A percentile compares a stretch with the other conserved stretches of the same genome.
Evolutionary conservation across 2,888 invertebrate species (phyloP).

Genomic region (Athalia rosae): DNA sequence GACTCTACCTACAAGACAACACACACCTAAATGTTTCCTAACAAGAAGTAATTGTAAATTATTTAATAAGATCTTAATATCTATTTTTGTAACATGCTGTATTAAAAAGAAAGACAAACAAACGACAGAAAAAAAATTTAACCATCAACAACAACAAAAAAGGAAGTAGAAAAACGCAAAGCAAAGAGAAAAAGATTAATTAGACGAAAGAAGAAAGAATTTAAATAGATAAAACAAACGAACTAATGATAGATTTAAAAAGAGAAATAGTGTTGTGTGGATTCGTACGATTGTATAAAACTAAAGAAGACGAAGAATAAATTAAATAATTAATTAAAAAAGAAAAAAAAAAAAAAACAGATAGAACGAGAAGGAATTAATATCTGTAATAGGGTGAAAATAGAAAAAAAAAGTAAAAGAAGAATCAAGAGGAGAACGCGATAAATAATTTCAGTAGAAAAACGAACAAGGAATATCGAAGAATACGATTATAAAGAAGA

Average conservation of each 20-base stretch:
- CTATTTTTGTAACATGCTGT: constrained; percentile 40
- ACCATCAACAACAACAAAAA: background rate
- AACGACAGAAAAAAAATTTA: constrained; percentile 3
- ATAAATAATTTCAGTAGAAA: too few species aligned
- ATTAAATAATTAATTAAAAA: too few species aligned
- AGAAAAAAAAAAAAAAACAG: too few species aligned
- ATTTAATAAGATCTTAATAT: constrained; percentile 53
- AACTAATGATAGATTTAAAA: too few species aligned
- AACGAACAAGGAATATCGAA: constrained; percentile 1
- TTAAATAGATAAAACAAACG: background rate
- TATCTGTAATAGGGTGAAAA: too few species aligned
- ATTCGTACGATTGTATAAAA: too few species aligned
- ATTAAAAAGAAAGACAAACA: constrained; percentile 41
- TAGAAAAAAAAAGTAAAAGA: too few species aligned
- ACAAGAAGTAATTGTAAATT: constrained; percentile 65
- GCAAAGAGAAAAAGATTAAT: constrained; percentile 38
- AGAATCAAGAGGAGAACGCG: too few species aligned
- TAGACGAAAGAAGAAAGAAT: constrained; percentile 40
- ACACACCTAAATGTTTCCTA: constrained; percentile 63
- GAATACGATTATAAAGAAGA: constrained; percentile 36
- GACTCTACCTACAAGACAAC: constrained; percentile 72
- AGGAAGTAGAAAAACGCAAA: constrained; percentile 44
- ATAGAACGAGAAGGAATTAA: too few species aligned
- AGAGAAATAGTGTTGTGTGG: too few species aligned
- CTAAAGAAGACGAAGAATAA: too few species aligned